Evolutionary conservation across 2,888 invertebrate species (phyloP).

Genomic region (Chloromyia formosa): DNA sequence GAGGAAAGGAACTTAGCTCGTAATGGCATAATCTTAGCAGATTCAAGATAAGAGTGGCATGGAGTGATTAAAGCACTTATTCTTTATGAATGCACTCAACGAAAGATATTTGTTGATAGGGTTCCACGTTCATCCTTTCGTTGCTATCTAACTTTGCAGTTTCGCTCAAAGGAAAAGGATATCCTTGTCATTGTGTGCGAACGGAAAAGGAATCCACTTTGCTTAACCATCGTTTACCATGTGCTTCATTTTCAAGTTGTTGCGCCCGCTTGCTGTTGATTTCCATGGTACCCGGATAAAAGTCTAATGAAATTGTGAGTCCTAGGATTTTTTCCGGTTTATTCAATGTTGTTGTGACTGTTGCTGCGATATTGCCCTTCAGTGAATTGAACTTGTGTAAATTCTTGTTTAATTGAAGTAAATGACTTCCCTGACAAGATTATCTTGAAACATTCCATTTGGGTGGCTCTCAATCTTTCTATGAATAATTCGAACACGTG

Average conservation of each 20-base stretch:
- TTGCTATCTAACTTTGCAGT: background rate
- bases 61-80: constrained; percentile 36
- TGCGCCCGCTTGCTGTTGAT: background rate
- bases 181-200: background rate
- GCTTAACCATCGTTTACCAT: background rate
- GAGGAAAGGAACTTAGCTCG: constrained; percentile 7
- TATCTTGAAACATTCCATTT: background rate
- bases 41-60: constrained; percentile 13
- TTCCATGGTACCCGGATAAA: constrained; percentile 3
- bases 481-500: too few relatives aligned
- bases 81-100: constrained; percentile 13
- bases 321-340: background rate
- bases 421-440: background rate
- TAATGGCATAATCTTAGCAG: constrained; percentile 17
- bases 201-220: background rate
- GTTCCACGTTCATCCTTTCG: background rate
- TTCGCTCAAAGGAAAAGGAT: background rate
- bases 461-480: too few relatives aligned
- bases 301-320: background rate
- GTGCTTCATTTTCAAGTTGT: too few relatives aligned
- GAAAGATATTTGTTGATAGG: background rate
- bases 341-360: background rate
- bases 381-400: background rate
- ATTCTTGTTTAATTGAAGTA: background rate
- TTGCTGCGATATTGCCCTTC: background rate